These are phyloP conservation scores for Nemapogon koenigi DNA, from an alignment of 2,888 invertebrate genomes.

Conservation along the genomic window DNA sequence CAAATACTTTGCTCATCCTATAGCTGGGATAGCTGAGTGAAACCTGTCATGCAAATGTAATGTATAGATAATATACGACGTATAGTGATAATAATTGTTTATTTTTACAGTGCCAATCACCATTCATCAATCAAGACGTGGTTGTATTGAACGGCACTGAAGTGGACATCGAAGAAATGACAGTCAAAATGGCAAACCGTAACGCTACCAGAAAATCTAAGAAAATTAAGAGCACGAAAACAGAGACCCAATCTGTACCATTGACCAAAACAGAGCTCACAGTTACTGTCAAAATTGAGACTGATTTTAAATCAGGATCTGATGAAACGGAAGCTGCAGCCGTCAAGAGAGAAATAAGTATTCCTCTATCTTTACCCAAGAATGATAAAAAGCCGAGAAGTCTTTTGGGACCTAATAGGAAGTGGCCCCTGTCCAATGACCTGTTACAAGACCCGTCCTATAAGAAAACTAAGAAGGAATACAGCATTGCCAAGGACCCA, in stretches of 20 bases:
- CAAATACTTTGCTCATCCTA: too few relatives aligned
- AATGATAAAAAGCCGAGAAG: slow-evolving; percentile 47
- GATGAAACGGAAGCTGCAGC: slow-evolving; percentile 15
- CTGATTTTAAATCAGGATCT: too few relatives aligned
- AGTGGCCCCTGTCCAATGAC: slow-evolving; percentile 38
- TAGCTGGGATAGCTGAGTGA: too few relatives aligned
- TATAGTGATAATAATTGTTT: too few relatives aligned
- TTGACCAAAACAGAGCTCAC: slow-evolving; percentile 22
- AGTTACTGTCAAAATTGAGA: too few relatives aligned
- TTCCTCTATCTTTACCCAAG: slow-evolving; percentile 48
- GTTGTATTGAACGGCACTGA: slow-evolving; percentile 88
- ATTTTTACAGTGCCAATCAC: slow-evolving; percentile 73
- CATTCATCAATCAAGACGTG: slow-evolving; percentile 79
- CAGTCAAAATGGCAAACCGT: slow-evolving; percentile 70
- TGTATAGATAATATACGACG: too few relatives aligned
- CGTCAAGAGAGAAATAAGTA: slow-evolving; percentile 47
- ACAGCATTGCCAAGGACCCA: slow-evolving; percentile 90
- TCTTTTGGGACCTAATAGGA: slow-evolving; percentile 49
- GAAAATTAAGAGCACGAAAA: slow-evolving; percentile 63
- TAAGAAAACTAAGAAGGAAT: slow-evolving; percentile 79
- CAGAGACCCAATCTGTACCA: slow-evolving; percentile 29
- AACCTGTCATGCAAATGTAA: too few relatives aligned
- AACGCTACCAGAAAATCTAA: slow-evolving; percentile 71
- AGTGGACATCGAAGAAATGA: slow-evolving; percentile 74
- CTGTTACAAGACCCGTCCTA: slow-evolving; percentile 70